phyloP scores from a whole-genome alignment of 1,140 invertebrate species.

The Zaprionus camerounensis region DNA sequence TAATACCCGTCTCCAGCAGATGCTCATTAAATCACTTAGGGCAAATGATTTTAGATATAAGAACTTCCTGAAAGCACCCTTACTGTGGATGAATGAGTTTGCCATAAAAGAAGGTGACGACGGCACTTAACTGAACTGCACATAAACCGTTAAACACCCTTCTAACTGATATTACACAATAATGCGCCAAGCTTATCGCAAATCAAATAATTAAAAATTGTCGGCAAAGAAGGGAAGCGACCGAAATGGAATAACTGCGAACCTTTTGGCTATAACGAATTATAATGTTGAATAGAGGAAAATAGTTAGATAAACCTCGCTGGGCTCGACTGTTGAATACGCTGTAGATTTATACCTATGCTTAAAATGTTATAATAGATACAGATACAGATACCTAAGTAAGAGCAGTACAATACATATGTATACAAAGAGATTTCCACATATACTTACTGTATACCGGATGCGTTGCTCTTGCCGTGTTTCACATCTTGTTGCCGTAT shows the following conservation, averaged over 20 bases:
- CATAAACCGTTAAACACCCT: constrained; percentile 44
- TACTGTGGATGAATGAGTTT: neutral
- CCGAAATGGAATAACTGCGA: constrained; percentile 42
- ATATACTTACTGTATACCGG: neutral
- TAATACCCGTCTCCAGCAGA: constrained; percentile 19
- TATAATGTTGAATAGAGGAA: neutral
- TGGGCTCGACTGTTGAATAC: neutral
- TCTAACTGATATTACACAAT: constrained; percentile 31
- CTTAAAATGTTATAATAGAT: neutral
- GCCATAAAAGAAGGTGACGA: constrained; percentile 28
- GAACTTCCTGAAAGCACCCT: neutral
- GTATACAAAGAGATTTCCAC: neutral
- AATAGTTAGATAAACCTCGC: neutral
- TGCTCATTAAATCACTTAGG: constrained; percentile 39
- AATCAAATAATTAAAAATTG: constrained; percentile 69
- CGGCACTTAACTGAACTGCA: constrained; percentile 20
- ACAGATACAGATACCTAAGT: neutral
- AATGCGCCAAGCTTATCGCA: constrained; percentile 54
- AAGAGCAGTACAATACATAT: neutral
- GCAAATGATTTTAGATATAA: constrained; percentile 37
- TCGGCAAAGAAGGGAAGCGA: constrained; percentile 27
- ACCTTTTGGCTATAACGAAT: constrained; percentile 12
- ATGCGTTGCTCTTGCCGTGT: neutral
- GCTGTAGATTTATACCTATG: neutral
- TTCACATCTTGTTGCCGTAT: neutral